These are phyloP conservation scores for Machimus rusticus DNA, from an alignment of 2,888 invertebrate species.

Conservation along the genomic window DNA sequence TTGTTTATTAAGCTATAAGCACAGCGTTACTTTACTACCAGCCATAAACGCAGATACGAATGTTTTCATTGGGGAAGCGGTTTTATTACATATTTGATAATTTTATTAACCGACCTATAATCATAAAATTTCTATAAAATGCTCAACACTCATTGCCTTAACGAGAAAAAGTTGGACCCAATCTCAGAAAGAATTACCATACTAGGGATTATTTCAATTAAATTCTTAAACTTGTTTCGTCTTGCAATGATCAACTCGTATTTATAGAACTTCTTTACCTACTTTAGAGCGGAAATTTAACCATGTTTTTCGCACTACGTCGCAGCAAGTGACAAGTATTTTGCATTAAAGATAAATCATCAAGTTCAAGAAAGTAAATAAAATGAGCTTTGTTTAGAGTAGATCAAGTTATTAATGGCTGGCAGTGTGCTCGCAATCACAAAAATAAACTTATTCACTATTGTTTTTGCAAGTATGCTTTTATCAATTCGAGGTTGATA, in stretches of 20 bases:
- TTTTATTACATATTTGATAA: neutral
- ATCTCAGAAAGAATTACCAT: neutral
- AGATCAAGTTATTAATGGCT: neutral
- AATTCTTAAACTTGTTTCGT: neutral
- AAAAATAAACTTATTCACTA: neutral
- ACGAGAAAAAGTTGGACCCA: neutral
- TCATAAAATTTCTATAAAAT: neutral
- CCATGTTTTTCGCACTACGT: neutral
- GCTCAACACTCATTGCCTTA: neutral
- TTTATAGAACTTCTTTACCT: neutral
- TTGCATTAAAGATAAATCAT: neutral
- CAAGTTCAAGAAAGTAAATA: neutral
- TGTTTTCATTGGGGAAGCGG: neutral
- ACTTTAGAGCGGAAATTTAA: neutral
- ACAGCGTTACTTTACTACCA: neutral
- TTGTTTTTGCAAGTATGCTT: neutral
- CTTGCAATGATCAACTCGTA: neutral
- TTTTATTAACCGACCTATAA: neutral
- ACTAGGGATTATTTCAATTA: neutral
- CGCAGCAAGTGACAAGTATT: neutral
- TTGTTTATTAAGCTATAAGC: neutral
- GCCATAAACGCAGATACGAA: neutral
- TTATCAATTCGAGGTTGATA: neutral
- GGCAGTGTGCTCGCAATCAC: neutral
- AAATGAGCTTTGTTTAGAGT: neutral